Percentiles rank a stretch among this genome's conserved stretches.
Evolutionary conservation across 2,113 vertebrate genomes (phyloP).

Genomic region (Dicrurus megarhynchus): DNA sequence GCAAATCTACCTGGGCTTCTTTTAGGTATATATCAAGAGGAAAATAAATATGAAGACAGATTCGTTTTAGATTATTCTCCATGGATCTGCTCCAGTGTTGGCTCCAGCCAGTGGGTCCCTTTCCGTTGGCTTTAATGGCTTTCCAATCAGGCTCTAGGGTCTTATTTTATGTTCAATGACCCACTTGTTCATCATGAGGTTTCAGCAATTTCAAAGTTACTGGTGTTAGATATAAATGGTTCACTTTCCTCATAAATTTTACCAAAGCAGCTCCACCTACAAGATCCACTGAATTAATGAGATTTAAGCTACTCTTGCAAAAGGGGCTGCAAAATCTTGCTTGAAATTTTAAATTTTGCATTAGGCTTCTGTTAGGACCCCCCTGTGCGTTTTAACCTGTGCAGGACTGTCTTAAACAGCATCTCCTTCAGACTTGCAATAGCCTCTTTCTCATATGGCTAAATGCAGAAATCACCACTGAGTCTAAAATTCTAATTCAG

Average conservation of each 20-base stretch:
- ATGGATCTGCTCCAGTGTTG: background rate
- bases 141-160: conserved; percentile 13
- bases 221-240: background rate
- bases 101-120: background rate
- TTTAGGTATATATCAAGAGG: background rate
- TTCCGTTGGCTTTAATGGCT: conserved; percentile 1
- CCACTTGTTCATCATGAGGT: background rate
- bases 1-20: background rate
- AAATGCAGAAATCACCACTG: background rate
- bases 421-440: background rate
- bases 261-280: conserved; percentile 16
- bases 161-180: conserved; percentile 37
- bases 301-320: background rate
- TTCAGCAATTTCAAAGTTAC: conserved; percentile 25
- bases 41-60: conserved; percentile 30
- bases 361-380: background rate
- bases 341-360: background rate
- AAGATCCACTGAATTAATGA: background rate
- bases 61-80: background rate
- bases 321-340: background rate
- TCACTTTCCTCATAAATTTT: conserved; percentile 9
- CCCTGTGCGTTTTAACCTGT: background rate
- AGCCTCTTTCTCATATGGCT: background rate
- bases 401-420: background rate
- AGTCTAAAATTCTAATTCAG: background rate